Conservation (phyloP, 2,113 vertebrate species). For the Ageneiosus marmoratus region DNA sequence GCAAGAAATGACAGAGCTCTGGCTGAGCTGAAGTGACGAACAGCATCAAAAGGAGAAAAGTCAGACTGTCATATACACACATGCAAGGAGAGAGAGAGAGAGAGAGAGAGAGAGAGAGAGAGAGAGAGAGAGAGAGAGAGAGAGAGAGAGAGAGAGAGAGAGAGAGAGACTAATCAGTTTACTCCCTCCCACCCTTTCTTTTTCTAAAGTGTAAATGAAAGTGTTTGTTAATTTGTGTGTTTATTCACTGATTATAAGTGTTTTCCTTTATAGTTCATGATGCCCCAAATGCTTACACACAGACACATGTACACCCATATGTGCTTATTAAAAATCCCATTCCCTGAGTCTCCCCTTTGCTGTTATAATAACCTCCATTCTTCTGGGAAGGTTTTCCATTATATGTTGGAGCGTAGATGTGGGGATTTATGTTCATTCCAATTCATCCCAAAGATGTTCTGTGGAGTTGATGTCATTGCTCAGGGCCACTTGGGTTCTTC, state of each 20-base stretch:
- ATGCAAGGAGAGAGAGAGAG: too few relatives aligned
- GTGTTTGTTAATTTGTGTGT: neutral
- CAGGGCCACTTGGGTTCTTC: neutral
- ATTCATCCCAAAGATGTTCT: neutral
- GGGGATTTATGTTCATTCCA: neutral
- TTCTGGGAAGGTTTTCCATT: neutral
- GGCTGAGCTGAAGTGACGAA: conserved; percentile 23
- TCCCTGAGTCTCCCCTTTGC: neutral
- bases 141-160: too few relatives aligned
- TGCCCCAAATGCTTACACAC: neutral
- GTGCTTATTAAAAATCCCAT: neutral
- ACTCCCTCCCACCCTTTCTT: neutral
- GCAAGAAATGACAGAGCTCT: conserved; percentile 33
- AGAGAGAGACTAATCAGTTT: too few relatives aligned
- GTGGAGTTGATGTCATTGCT: neutral
- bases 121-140: neutral
- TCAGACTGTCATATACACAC: neutral
- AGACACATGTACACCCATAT: neutral
- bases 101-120: neutral
- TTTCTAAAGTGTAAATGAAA: neutral
- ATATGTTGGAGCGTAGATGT: neutral
- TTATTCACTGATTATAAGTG: neutral
- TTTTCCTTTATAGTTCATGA: neutral
- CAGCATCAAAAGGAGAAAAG: neutral
- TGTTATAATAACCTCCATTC: neutral